Percentiles rank a stretch among this genome's conserved stretches.
Conservation (phyloP, 2,797 vertebrate genomes). For the Sebastes iracundus region DNA sequence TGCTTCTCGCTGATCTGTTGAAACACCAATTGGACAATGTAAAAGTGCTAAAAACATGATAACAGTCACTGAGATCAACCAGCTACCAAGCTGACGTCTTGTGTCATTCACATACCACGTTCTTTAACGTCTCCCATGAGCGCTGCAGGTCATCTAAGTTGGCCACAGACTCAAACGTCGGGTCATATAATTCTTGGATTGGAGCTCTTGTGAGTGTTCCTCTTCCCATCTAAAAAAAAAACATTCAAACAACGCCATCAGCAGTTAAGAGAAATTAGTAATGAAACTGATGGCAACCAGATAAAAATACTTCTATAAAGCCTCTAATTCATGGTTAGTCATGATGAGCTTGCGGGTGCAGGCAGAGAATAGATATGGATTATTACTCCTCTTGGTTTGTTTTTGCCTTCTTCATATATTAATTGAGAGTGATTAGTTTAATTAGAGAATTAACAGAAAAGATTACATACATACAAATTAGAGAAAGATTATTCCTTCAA, state of each 20-base stretch:
- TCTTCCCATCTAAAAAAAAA: constrained; percentile 72
- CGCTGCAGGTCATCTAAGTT: constrained; percentile 94
- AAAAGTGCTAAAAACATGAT: neutral
- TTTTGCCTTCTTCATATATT: neutral
- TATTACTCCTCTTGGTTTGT: neutral
- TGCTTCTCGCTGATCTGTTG: constrained; percentile 97
- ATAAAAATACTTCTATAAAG: neutral
- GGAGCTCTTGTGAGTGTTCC: constrained; percentile 83
- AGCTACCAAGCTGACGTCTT: neutral
- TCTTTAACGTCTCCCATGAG: constrained; percentile 99
- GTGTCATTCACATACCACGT: constrained; percentile 87
- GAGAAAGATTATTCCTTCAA: neutral
- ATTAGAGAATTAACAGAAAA: neutral
- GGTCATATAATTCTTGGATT: constrained; percentile 89
- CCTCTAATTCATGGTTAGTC: neutral
- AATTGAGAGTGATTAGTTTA: neutral
- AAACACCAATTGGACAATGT: neutral
- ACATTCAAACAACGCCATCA: neutral
- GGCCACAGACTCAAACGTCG: constrained; percentile 88
- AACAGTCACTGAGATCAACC: neutral
- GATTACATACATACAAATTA: neutral
- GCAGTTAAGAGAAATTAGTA: neutral
- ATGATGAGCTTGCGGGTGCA: constrained; percentile 8
- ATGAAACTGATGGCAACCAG: neutral
- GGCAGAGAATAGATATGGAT: neutral